Conservation (phyloP, 2,888 invertebrate species). For the Meteorus colon region DNA sequence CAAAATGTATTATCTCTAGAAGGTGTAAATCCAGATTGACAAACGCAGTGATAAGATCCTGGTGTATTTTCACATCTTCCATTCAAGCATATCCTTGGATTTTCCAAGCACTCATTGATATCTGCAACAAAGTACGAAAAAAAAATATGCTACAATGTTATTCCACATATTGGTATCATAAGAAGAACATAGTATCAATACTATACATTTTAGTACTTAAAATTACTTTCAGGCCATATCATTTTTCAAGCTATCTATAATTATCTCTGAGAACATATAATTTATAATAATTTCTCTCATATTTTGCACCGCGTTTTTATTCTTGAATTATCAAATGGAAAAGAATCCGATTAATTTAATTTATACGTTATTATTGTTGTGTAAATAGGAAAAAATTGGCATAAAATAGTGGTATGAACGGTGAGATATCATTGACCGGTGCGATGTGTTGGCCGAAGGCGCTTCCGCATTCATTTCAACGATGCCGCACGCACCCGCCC, state of each 20-base stretch:
- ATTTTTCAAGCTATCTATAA: no score
- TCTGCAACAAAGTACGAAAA: constrained; percentile 68
- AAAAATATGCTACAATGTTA: no score
- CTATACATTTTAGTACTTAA: not conserved
- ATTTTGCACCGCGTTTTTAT: no score
- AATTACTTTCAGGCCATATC: no score
- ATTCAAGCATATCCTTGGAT: constrained; percentile 84
- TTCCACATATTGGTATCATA: no score
- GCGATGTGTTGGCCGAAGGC: constrained; percentile 36
- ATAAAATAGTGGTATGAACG: constrained; percentile 5
- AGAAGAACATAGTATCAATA: no score
- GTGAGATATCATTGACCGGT: constrained; percentile 32
- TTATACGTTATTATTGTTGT: not conserved
- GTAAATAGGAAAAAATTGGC: constrained; percentile 26
- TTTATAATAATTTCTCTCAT: no score
- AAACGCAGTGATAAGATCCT: constrained; percentile 87
- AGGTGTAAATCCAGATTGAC: constrained; percentile 85
- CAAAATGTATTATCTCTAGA: constrained; percentile 81
- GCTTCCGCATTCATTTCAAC: constrained; percentile 52
- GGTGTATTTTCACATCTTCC: constrained; percentile 87
- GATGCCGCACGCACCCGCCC: constrained; percentile 45
- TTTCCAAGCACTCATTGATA: constrained; percentile 81
- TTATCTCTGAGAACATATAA: no score
- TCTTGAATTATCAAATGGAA: not conserved
- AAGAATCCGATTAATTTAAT: constrained; percentile 5